phyloP scores from a whole-genome alignment of 2,113 vertebrate species.

The Antechinus stuartii region DNA sequence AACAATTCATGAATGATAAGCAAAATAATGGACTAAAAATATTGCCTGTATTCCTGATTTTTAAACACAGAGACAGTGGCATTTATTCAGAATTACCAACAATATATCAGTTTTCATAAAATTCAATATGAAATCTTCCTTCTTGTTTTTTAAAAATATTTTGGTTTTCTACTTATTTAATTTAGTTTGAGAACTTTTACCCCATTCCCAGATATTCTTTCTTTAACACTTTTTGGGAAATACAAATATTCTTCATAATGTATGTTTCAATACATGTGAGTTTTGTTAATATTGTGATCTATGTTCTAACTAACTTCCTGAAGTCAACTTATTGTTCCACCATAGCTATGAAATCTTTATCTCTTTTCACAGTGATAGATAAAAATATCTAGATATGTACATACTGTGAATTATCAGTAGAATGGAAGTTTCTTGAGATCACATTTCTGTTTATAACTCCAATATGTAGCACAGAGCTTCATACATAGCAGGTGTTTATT shows the following conservation, averaged over 20 bases:
- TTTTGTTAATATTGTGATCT: background rate
- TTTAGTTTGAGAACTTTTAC: background rate
- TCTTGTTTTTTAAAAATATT: background rate
- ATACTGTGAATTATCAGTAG: background rate
- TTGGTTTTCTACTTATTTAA: background rate
- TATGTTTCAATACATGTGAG: background rate
- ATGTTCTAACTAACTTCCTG: background rate
- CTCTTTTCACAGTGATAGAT: background rate
- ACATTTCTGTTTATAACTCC: background rate
- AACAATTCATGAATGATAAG: background rate
- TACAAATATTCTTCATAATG: too few relatives aligned
- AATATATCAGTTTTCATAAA: background rate
- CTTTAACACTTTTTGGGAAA: background rate
- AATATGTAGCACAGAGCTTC: background rate
- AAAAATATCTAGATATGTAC: background rate
- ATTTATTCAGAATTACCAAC: background rate
- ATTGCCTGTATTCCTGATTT: background rate
- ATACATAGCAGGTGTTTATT: background rate
- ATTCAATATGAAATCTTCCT: background rate
- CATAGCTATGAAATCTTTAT: background rate
- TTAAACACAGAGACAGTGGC: background rate
- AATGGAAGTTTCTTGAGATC: background rate
- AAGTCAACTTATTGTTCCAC: background rate
- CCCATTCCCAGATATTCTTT: background rate
- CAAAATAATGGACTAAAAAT: background rate